phyloP scores from a whole-genome alignment of 2,797 vertebrate genomes.

The Hippopotamyrus pictus region DNA sequence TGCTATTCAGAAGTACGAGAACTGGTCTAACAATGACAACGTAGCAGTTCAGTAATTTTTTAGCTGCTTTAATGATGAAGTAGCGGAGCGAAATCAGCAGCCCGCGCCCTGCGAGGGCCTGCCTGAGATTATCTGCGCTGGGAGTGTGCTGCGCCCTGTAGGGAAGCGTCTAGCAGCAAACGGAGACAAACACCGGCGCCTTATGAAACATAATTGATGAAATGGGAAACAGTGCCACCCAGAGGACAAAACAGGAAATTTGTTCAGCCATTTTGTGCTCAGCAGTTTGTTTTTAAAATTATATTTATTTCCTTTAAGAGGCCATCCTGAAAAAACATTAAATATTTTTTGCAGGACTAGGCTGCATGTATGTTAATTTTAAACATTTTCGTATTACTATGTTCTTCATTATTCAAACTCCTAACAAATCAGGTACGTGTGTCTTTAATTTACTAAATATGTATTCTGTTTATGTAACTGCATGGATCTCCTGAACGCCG shows the following conservation, averaged over 20 bases:
- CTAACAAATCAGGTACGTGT: neutral
- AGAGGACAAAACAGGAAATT: neutral
- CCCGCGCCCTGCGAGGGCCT: neutral
- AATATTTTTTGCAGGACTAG: neutral
- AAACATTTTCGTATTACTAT: neutral
- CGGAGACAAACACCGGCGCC: neutral
- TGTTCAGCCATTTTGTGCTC: constrained; percentile 24
- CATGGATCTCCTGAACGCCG: neutral
- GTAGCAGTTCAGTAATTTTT: neutral
- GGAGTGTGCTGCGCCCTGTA: neutral
- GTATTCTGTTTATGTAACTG: neutral
- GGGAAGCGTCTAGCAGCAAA: neutral
- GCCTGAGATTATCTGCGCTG: neutral
- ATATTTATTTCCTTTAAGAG: neutral
- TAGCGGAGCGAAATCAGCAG: neutral
- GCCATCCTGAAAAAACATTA: neutral
- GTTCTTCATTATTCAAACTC: neutral
- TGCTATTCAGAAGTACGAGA: neutral
- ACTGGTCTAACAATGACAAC: neutral
- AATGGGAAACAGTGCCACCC: constrained; percentile 22
- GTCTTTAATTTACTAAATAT: neutral
- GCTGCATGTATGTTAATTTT: neutral
- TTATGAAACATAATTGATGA: neutral
- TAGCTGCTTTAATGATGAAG: neutral
- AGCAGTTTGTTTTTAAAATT: neutral